phyloP scores from a whole-genome alignment of 2,113 vertebrate species.

The Nothoprocta perdicaria region DNA sequence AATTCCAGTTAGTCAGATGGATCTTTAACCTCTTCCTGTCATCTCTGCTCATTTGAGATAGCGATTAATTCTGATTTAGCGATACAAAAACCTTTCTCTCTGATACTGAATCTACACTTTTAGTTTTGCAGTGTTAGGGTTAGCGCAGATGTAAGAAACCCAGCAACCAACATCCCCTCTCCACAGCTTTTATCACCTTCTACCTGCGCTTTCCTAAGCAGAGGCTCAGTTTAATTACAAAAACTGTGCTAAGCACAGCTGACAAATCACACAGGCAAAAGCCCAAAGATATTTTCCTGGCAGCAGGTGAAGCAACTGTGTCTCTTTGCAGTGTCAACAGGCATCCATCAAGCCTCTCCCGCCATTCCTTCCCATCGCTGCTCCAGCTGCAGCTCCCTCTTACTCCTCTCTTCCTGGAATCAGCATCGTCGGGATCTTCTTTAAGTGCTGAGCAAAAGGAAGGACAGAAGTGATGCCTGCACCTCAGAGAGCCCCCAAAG shows the following conservation, averaged over 20 bases:
- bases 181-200: not conserved
- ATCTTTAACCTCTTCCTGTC: constrained; percentile 3
- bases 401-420: not conserved
- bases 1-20: not conserved
- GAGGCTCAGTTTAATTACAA: constrained; percentile 57
- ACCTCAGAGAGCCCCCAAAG: not conserved
- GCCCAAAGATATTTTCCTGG: not conserved
- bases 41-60: not conserved
- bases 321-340: constrained; percentile 6
- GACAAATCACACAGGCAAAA: constrained; percentile 17
- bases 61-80: too few species aligned
- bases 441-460: not conserved
- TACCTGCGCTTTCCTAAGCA: constrained; percentile 28
- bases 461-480: not conserved
- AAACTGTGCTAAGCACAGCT: not conserved
- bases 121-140: not conserved
- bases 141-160: not conserved
- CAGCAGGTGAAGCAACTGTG: constrained; percentile 20
- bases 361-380: not conserved
- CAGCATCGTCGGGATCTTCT: rapidly evolving
- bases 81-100: not conserved
- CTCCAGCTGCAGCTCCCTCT: not conserved
- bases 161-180: not conserved
- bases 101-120: not conserved
- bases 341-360: not conserved